Conservation (phyloP, 2,113 vertebrate genomes). For the Platysternon megacephalum region DNA sequence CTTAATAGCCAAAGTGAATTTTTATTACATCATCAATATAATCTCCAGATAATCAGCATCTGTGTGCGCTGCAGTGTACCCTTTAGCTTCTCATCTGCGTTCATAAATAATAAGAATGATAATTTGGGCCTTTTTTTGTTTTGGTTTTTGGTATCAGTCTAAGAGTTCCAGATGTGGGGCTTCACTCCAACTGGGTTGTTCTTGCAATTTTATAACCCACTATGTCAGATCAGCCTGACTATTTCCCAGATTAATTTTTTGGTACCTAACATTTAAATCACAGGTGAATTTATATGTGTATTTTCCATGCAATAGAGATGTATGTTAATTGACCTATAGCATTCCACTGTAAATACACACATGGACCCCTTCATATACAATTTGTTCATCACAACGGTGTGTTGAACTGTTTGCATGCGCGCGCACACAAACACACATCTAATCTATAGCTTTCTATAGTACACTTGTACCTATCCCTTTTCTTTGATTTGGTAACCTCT, state of each 20-base stretch:
- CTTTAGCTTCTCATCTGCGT: slow-evolving; percentile 70
- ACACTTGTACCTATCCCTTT: background rate
- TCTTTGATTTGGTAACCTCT: background rate
- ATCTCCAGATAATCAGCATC: slow-evolving; percentile 83
- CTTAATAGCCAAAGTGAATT: slow-evolving; percentile 85
- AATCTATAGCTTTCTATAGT: background rate
- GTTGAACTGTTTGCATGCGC: background rate
- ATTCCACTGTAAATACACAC: background rate
- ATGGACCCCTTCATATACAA: background rate
- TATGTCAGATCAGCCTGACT: slow-evolving; percentile 55
- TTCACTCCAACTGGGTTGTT: slow-evolving; percentile 53
- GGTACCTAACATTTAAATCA: slow-evolving; percentile 33
- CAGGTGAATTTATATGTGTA: background rate
- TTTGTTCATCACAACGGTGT: background rate
- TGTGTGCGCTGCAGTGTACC: slow-evolving; percentile 67
- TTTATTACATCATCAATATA: slow-evolving; percentile 88
- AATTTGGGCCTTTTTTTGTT: accelerated
- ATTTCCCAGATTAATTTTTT: slow-evolving; percentile 56
- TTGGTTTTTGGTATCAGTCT: background rate
- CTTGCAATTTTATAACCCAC: slow-evolving; percentile 31
- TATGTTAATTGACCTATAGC: background rate
- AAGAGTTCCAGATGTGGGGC: slow-evolving; percentile 48
- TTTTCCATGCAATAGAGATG: accelerated
- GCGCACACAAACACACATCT: background rate
- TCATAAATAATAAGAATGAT: slow-evolving; percentile 75